Evolutionary conservation across 2,797 vertebrate species (phyloP).

Genomic region (Anguilla marmorata): DNA sequence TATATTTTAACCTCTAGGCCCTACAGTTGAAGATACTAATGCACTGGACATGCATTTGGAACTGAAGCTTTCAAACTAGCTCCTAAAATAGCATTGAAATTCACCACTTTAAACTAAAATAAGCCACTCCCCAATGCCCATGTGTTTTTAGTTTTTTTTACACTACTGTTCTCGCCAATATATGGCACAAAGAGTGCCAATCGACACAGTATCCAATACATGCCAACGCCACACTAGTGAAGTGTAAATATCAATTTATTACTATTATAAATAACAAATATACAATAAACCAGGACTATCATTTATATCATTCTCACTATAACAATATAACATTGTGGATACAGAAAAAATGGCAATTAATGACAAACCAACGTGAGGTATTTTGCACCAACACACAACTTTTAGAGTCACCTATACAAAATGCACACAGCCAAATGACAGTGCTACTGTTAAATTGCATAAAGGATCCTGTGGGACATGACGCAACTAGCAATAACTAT

Average conservation of each 20-base stretch:
- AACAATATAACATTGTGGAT: background rate
- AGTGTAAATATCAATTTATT: slow-evolving; percentile 19
- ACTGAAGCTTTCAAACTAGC: background rate
- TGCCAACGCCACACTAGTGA: background rate
- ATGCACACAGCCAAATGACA: slow-evolving; percentile 5
- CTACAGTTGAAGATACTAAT: background rate
- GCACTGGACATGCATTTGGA: background rate
- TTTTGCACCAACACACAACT: background rate
- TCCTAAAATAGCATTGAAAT: background rate
- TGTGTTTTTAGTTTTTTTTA: background rate
- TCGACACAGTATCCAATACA: background rate
- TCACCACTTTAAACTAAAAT: background rate
- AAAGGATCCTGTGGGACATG: background rate
- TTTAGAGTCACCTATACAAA: slow-evolving; percentile 15
- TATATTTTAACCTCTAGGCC: too few species aligned
- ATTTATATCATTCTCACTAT: background rate
- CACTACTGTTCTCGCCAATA: background rate
- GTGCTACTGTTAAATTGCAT: background rate
- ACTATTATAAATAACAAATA: slow-evolving; percentile 18
- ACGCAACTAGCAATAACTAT: background rate
- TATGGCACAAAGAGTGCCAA: background rate
- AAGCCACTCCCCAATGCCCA: background rate
- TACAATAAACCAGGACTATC: slow-evolving; percentile 9
- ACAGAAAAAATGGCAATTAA: background rate
- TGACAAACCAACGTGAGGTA: background rate